phyloP scores from a whole-genome alignment of 2,797 vertebrate species.

The Caiman crocodilus region DNA sequence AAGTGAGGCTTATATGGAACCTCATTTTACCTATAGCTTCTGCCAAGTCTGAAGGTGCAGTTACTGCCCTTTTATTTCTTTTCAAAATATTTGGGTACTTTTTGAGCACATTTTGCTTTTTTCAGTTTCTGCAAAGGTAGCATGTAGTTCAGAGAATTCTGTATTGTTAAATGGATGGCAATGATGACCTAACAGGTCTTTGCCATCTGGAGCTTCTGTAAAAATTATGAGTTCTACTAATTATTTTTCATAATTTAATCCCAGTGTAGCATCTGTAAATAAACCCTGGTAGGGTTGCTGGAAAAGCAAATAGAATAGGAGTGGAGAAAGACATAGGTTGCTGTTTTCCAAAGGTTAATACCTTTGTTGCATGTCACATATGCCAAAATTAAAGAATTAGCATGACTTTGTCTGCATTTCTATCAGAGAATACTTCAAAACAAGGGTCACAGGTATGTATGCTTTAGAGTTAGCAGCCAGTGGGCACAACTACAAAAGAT shows the following conservation, averaged over 20 bases:
- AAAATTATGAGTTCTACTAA: background rate
- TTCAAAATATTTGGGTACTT: background rate
- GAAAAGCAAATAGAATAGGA: rapidly evolving
- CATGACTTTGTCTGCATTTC: too few species aligned
- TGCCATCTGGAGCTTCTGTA: background rate
- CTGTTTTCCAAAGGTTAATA: background rate
- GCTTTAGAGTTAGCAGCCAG: too few species aligned
- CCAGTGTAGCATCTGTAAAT: background rate
- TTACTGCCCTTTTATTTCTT: constrained; percentile 25
- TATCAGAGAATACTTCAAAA: background rate
- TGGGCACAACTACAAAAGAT: too few species aligned
- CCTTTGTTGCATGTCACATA: background rate
- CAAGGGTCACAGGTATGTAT: too few species aligned
- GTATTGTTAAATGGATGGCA: background rate
- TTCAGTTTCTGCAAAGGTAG: background rate
- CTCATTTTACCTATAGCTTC: background rate
- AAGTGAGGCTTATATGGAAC: background rate
- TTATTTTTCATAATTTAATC: background rate
- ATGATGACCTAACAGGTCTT: background rate
- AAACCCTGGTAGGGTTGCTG: background rate
- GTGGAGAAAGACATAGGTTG: background rate
- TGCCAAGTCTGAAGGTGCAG: background rate
- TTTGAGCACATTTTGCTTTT: constrained; percentile 14
- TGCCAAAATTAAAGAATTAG: background rate
- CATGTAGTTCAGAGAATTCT: background rate